phyloP scores from a whole-genome alignment of 2,888 invertebrate genomes.

The Steinernema carpocapsae region DNA sequence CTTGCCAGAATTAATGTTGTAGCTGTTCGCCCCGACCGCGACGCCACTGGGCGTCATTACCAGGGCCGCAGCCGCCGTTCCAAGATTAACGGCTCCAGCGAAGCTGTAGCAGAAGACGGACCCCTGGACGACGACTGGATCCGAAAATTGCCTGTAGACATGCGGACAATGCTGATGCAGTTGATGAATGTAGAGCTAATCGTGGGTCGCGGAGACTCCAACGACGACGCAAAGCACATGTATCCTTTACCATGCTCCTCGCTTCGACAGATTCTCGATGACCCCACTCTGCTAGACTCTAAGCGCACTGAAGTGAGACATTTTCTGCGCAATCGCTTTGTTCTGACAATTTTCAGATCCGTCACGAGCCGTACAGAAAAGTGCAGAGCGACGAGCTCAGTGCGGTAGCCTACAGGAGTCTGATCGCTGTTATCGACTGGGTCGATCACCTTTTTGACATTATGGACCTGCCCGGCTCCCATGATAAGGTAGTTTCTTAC shows the following conservation, averaged over 20 bases:
- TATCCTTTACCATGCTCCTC: conserved; percentile 62
- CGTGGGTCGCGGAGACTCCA: conserved; percentile 42
- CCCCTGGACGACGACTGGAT: conserved; percentile 62
- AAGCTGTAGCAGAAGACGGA: conserved; percentile 40
- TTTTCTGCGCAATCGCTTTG: neutral
- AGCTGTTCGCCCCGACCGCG: conserved; percentile 67
- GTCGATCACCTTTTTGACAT: conserved; percentile 67
- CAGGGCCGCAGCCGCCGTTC: conserved; percentile 52
- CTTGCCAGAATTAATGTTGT: conserved; percentile 30
- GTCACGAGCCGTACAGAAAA: conserved; percentile 65
- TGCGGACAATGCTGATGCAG: conserved; percentile 67
- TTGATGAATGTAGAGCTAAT: conserved; percentile 66
- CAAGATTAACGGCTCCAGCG: conserved; percentile 41
- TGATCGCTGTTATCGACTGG: conserved; percentile 66
- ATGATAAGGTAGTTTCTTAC: conserved; percentile 57
- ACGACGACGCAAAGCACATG: conserved; percentile 45
- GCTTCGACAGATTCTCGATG: conserved; percentile 61
- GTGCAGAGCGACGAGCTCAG: conserved; percentile 58
- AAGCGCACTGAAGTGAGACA: conserved; percentile 63
- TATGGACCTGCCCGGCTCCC: conserved; percentile 64
- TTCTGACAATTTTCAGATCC: conserved; percentile 52
- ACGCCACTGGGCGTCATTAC: conserved; percentile 63
- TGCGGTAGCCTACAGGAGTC: conserved; percentile 61
- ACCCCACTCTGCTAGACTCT: conserved; percentile 64
- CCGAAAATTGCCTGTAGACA: conserved; percentile 66